Evolutionary conservation across 2,113 vertebrate species (phyloP).

Genomic region (Daphoenositta chrysoptera): DNA sequence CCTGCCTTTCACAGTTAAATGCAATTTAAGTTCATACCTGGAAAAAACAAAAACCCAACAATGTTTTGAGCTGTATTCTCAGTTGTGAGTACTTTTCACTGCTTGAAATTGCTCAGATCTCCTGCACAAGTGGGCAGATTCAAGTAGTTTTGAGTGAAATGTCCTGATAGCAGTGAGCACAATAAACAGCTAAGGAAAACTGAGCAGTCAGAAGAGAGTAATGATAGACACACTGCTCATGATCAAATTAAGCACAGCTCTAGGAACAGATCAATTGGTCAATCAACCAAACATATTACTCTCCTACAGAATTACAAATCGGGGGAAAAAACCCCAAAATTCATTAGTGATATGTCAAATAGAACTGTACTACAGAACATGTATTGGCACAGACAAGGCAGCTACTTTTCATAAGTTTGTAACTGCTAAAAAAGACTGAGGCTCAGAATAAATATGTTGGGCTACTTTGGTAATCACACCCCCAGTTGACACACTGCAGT

Average conservation of each 20-base stretch:
- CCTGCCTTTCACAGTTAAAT: background rate
- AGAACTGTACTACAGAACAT: background rate
- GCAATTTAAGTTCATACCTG: background rate
- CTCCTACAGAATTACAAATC: background rate
- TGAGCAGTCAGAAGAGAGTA: background rate
- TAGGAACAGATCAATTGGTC: background rate
- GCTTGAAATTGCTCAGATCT: background rate
- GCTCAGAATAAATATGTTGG: background rate
- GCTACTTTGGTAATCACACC: background rate
- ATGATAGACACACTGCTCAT: background rate
- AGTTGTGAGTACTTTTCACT: background rate
- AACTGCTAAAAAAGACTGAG: background rate
- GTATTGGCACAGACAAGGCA: background rate
- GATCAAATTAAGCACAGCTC: background rate
- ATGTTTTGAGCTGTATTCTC: rapidly evolving
- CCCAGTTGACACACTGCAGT: background rate
- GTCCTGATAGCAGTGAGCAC: background rate
- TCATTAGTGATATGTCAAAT: background rate
- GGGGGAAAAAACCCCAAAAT: background rate
- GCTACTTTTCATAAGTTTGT: background rate
- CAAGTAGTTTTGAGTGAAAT: background rate
- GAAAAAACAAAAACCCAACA: background rate
- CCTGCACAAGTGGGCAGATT: background rate
- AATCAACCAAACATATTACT: background rate
- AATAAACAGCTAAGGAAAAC: background rate